Evolutionary conservation across 2,888 invertebrate species (phyloP).

Genomic region (Yponomeuta cagnagella): DNA sequence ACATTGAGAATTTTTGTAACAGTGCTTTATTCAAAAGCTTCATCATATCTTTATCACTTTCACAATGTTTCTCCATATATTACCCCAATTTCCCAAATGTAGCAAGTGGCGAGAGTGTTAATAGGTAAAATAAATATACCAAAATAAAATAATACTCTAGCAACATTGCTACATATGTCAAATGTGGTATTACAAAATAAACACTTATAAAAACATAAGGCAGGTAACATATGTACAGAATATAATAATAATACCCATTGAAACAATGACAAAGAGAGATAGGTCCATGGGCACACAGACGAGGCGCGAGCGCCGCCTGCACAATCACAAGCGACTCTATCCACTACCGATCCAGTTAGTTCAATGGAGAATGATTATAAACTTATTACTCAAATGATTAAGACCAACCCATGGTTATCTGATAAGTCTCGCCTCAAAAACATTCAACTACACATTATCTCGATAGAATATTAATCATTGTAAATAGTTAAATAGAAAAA

Average conservation of each 20-base stretch:
- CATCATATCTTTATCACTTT: conserved; percentile 76
- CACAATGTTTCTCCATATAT: conserved; percentile 82
- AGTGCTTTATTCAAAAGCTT: conserved; percentile 81
- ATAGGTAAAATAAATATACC: conserved; percentile 61
- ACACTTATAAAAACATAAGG: conserved; percentile 69
- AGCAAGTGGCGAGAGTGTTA: conserved; percentile 71
- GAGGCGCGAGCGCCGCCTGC: not conserved
- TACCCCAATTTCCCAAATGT: conserved; percentile 80
- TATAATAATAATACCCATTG: conserved; percentile 61
- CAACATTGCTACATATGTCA: conserved; percentile 76
- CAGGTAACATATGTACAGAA: conserved; percentile 73
- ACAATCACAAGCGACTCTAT: not conserved
- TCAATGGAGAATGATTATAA: conserved; percentile 10
- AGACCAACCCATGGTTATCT: conserved; percentile 40
- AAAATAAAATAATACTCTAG: conserved; percentile 56
- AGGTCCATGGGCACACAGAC: conserved; percentile 40
- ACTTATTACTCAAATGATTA: conserved; percentile 24
- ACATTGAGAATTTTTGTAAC: conserved; percentile 81
- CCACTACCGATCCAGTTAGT: conserved; percentile 4
- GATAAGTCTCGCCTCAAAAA: conserved; percentile 65
- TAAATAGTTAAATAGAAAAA: conserved; percentile 69
- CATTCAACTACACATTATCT: conserved; percentile 74
- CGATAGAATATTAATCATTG: conserved; percentile 67
- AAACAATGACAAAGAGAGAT: conserved; percentile 69
- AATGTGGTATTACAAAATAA: conserved; percentile 77